Conservation (phyloP, 1,140 invertebrate genomes). For the Campodea augens region DNA sequence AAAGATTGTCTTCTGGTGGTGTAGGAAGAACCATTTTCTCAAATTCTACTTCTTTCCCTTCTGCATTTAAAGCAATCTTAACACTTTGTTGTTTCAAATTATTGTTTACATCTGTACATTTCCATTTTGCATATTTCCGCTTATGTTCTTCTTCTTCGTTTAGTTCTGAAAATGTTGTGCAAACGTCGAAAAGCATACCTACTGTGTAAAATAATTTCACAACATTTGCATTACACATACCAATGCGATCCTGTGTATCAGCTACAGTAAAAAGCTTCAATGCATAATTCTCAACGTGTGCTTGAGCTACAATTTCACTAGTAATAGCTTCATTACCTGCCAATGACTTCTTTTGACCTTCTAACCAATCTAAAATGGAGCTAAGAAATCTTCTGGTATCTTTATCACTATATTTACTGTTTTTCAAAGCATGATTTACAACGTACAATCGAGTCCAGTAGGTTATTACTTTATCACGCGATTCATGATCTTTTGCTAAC, state of each 20-base stretch:
- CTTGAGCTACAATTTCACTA: slow-evolving; percentile 84
- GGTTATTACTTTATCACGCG: too few relatives aligned
- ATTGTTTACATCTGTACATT: slow-evolving; percentile 93
- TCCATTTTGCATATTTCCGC: slow-evolving; percentile 96
- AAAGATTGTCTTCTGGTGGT: too few relatives aligned
- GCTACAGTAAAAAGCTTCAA: slow-evolving; percentile 83
- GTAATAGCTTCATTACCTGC: slow-evolving; percentile 60
- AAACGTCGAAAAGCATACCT: slow-evolving; percentile 81
- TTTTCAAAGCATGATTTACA: too few relatives aligned
- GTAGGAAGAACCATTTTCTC: too few relatives aligned
- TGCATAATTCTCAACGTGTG: slow-evolving; percentile 90
- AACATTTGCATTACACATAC: slow-evolving; percentile 76
- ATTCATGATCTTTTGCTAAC: too few relatives aligned
- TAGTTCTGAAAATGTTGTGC: slow-evolving; percentile 76
- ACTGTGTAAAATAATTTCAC: slow-evolving; percentile 94
- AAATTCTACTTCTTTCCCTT: too few relatives aligned
- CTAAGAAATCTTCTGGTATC: too few relatives aligned
- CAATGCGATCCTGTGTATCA: slow-evolving; percentile 73
- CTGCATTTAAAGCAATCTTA: too few relatives aligned
- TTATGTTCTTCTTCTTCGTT: slow-evolving; percentile 68
- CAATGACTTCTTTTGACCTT: slow-evolving; percentile 52
- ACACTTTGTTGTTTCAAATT: too few relatives aligned
- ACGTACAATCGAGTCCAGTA: too few relatives aligned
- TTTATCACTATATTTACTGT: too few relatives aligned
- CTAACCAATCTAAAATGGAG: slow-evolving; percentile 92